Evolutionary conservation across 2,113 vertebrate species (phyloP).

Genomic region (Salminus brasiliensis): DNA sequence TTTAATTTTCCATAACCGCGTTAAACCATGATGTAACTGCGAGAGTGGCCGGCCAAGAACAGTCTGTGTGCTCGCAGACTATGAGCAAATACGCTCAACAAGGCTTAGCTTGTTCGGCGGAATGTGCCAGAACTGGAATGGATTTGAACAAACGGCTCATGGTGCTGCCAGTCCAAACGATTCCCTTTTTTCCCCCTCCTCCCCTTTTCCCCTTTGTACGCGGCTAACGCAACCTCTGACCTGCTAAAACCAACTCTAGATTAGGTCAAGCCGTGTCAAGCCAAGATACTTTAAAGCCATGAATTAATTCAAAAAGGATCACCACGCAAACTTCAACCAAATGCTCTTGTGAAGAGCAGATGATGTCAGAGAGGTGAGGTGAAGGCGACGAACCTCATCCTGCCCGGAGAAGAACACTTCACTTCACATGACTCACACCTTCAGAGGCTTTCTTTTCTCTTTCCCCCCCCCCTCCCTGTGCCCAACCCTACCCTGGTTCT

Average conservation of each 20-base stretch:
- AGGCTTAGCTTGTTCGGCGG: constrained; percentile 74
- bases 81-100: constrained; percentile 74
- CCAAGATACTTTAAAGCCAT: background rate
- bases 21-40: constrained; percentile 74
- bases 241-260: background rate
- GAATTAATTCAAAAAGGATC: background rate
- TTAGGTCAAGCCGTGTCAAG: background rate
- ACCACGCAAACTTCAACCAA: background rate
- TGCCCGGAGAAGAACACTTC: background rate
- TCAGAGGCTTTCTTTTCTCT: background rate
- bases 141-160: constrained; percentile 70
- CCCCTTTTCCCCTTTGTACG: constrained; percentile 1
- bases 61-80: constrained; percentile 64
- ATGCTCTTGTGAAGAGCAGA: background rate
- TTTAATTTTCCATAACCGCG: constrained; percentile 71
- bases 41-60: constrained; percentile 62
- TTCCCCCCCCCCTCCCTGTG: too few relatives aligned
- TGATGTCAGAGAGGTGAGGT: too few relatives aligned
- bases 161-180: constrained; percentile 57
- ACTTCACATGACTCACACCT: background rate
- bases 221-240: constrained; percentile 19
- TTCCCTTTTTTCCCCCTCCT: background rate
- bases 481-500: background rate
- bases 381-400: background rate
- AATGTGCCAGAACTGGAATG: constrained; percentile 65